phyloP scores from a whole-genome alignment of 2,113 vertebrate genomes.

The Emberiza fucata region DNA sequence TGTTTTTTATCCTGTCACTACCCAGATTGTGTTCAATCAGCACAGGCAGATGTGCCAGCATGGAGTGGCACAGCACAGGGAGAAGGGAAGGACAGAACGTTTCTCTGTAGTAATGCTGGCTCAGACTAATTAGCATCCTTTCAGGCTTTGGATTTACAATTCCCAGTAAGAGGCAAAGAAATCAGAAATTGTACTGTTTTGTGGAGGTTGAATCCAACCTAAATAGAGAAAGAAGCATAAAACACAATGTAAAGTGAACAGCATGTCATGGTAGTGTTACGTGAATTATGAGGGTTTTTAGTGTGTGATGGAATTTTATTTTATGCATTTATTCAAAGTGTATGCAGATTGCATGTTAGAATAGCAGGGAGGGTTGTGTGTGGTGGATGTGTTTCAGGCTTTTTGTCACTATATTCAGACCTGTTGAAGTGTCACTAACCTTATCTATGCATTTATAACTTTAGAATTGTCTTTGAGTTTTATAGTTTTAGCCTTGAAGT shows the following conservation, averaged over 20 bases:
- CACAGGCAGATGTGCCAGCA: background rate
- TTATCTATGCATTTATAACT: background rate
- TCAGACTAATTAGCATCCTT: background rate
- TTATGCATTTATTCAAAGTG: background rate
- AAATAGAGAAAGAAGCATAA: background rate
- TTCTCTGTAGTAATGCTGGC: background rate
- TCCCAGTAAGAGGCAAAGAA: background rate
- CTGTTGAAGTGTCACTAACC: background rate
- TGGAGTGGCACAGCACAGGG: background rate
- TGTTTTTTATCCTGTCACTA: background rate
- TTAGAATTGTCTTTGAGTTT: background rate
- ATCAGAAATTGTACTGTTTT: background rate
- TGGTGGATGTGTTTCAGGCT: background rate
- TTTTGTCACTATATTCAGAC: background rate
- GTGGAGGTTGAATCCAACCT: background rate
- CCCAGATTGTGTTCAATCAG: background rate
- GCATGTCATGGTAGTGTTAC: background rate
- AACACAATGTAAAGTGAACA: background rate
- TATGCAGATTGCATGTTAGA: background rate
- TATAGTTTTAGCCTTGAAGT: background rate
- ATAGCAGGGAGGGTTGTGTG: fast-evolving
- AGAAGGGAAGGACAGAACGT: background rate
- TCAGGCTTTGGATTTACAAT: background rate
- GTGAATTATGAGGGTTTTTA: background rate
- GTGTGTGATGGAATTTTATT: background rate